Evolutionary conservation across 2,888 invertebrate species (phyloP).

Genomic region (Xylocampa areola): DNA sequence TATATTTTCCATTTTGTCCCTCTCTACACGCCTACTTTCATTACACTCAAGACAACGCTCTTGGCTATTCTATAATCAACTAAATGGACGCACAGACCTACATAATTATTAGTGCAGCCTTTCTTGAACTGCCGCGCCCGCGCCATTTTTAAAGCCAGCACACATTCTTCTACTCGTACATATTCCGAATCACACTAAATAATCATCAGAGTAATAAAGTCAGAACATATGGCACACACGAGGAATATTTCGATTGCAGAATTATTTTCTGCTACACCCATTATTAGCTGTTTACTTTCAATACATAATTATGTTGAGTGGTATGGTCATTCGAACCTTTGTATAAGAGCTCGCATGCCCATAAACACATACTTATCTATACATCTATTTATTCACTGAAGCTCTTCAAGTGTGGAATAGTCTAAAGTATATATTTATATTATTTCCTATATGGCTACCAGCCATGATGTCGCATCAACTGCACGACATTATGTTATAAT

Average conservation of each 20-base stretch:
- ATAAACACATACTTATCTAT: constrained; percentile 8
- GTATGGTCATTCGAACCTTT: constrained; percentile 16
- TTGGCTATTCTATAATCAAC: neutral
- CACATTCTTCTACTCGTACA: constrained; percentile 3
- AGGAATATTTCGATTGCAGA: constrained; percentile 35
- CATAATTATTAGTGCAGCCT: neutral
- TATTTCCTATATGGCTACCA: constrained; percentile 7
- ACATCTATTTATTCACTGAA: constrained; percentile 26
- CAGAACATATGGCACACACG: constrained; percentile 53
- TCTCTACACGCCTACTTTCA: constrained; percentile 38
- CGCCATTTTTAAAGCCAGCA: neutral
- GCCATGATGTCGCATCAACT: constrained; percentile 1
- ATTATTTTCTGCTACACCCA: constrained; percentile 13
- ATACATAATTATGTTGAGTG: constrained; percentile 26
- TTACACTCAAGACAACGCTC: constrained; percentile 5
- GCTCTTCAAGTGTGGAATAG: constrained; percentile 23
- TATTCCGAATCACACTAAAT: constrained; percentile 10
- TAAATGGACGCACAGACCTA: constrained; percentile 2
- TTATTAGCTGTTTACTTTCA: constrained; percentile 12
- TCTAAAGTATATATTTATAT: constrained; percentile 3
- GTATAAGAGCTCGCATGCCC: constrained; percentile 4
- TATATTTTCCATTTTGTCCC: constrained; percentile 63
- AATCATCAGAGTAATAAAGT: constrained; percentile 27
- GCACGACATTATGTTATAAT: constrained; percentile 18
- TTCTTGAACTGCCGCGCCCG: neutral